Conservation (phyloP, 2,888 invertebrate species). For the Thalpophila matura region DNA sequence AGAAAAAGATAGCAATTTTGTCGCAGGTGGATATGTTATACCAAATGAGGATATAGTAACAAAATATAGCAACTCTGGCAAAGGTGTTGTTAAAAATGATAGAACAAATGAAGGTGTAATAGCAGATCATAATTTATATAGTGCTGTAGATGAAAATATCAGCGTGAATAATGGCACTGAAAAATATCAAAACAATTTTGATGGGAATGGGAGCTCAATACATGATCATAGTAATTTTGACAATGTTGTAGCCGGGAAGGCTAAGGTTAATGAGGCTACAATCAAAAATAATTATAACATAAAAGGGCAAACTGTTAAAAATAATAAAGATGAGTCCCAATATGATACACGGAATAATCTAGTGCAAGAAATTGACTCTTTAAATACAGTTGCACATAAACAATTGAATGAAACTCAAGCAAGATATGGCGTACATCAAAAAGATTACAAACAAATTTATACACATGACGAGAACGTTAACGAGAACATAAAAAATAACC, state of each 20-base stretch:
- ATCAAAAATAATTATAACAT: no score
- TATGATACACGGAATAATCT: slow-evolving; percentile 20
- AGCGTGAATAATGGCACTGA: background rate
- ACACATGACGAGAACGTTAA: background rate
- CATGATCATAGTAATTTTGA: slow-evolving; percentile 6
- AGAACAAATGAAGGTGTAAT: background rate
- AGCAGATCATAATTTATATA: background rate
- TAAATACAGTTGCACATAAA: slow-evolving; percentile 38
- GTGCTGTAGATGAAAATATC: background rate
- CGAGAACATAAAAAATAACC: slow-evolving; percentile 1
- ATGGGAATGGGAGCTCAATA: slow-evolving; percentile 1
- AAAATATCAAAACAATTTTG: slow-evolving; percentile 12
- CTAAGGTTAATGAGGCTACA: slow-evolving; percentile 4
- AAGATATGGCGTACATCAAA: background rate
- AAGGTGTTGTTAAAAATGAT: background rate
- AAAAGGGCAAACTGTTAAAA: background rate
- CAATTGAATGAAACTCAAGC: slow-evolving; percentile 33
- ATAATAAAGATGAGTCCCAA: slow-evolving; percentile 8
- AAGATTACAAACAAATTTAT: slow-evolving; percentile 6
- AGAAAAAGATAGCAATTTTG: slow-evolving; percentile 1
- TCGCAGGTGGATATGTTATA: background rate
- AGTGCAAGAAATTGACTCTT: slow-evolving; percentile 40
- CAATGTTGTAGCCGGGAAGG: background rate
- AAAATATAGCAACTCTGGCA: background rate
- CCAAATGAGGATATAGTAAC: background rate